phyloP scores from a whole-genome alignment of 2,888 invertebrate species.

The Aporophyla nigra region DNA sequence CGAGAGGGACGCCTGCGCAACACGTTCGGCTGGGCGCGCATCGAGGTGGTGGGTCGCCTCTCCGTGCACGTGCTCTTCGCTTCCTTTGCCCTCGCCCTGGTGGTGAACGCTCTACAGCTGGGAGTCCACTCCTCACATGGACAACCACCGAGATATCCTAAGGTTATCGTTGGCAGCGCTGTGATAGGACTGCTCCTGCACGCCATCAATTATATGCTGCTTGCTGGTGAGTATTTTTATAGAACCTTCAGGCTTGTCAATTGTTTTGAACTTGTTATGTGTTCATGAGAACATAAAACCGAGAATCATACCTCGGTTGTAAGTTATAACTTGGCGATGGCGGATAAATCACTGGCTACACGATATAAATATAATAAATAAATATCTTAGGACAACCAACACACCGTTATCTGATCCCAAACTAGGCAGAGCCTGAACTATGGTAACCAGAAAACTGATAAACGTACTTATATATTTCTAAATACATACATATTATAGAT shows the following conservation, averaged over 20 bases:
- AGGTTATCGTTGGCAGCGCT: constrained; percentile 94
- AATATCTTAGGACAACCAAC: too few species aligned
- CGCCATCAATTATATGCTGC: constrained; percentile 94
- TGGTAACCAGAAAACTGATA: too few species aligned
- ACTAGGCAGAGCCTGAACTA: too few species aligned
- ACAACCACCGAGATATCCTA: constrained; percentile 91
- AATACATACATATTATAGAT: too few species aligned
- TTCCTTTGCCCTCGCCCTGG: constrained; percentile 95
- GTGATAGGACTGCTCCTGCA: constrained; percentile 95
- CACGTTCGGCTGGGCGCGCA: constrained; percentile 98
- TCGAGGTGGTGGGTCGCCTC: constrained; percentile 96
- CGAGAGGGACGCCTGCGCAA: constrained; percentile 94
- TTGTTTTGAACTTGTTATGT: neutral
- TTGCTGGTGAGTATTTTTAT: constrained; percentile 92
- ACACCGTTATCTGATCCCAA: too few species aligned
- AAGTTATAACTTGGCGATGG: neutral
- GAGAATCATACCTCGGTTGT: neutral
- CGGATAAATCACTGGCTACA: neutral
- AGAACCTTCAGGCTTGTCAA: neutral
- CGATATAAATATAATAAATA: too few species aligned
- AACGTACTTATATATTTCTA: too few species aligned
- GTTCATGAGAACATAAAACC: neutral
- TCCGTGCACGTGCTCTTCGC: constrained; percentile 95
- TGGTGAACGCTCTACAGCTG: constrained; percentile 95
- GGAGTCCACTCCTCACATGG: constrained; percentile 92